phyloP scores from a whole-genome alignment of 1,140 invertebrate genomes.

The Scaptodrosophila lebanonensis region DNA sequence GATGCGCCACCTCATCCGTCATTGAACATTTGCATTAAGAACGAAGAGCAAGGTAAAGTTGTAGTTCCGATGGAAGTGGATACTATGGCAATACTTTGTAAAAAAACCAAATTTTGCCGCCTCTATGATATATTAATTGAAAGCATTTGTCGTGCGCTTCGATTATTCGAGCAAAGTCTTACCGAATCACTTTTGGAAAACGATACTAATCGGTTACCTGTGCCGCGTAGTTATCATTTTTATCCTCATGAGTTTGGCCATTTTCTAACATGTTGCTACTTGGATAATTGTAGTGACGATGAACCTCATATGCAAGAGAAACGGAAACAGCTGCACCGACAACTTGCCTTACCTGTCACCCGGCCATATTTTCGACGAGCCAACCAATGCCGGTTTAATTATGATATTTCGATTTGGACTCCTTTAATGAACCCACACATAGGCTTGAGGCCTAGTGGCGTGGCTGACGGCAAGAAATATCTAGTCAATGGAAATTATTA shows the following conservation, averaged over 20 bases:
- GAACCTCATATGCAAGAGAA: conserved; percentile 78
- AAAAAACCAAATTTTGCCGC: conserved; percentile 80
- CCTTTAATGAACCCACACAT: conserved; percentile 87
- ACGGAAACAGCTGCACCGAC: conserved; percentile 83
- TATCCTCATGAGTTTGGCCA: conserved; percentile 81
- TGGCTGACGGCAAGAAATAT: conserved; percentile 75
- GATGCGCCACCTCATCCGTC: conserved; percentile 45
- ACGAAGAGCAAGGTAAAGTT: conserved; percentile 62
- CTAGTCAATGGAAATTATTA: conserved; percentile 91
- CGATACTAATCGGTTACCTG: conserved; percentile 34
- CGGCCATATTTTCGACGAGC: conserved; percentile 85
- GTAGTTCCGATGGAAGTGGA: conserved; percentile 83
- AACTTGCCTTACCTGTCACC: conserved; percentile 82
- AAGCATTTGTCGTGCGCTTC: conserved; percentile 83
- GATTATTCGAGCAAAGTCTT: conserved; percentile 81
- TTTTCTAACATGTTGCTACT: conserved; percentile 86
- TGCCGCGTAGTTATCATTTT: conserved; percentile 75
- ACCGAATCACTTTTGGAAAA: conserved; percentile 70
- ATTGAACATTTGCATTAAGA: conserved; percentile 50
- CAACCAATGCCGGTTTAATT: conserved; percentile 82
- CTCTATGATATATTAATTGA: conserved; percentile 86
- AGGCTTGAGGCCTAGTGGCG: conserved; percentile 78
- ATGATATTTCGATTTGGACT: conserved; percentile 77
- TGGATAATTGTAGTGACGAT: conserved; percentile 81
- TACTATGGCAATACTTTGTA: conserved; percentile 83